These are phyloP conservation scores for Heliocidaris erythrogramma DNA, from an alignment of 35 echinoderm and acorn worm genomes.

Conservation along the genomic window DNA sequence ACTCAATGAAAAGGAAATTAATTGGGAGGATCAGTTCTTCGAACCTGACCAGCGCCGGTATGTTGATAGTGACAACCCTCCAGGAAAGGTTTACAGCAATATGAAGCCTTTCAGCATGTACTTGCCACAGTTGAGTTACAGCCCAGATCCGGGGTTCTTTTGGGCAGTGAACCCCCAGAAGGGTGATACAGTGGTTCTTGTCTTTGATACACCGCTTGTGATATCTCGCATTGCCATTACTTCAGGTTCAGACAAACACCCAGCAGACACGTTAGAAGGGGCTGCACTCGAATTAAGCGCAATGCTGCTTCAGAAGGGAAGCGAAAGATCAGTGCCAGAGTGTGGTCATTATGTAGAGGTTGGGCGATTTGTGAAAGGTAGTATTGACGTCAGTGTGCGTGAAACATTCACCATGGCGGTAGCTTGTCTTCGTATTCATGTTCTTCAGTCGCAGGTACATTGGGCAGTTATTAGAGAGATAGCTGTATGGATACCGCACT, in stretches of 20 bases:
- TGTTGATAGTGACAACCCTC: slow-evolving; percentile 75
- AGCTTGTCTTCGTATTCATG: slow-evolving; percentile 64
- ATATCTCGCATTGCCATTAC: slow-evolving; percentile 68
- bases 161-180: slow-evolving; percentile 79
- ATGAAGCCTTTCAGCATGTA: slow-evolving; percentile 95
- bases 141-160: slow-evolving; percentile 85
- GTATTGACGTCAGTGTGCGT: slow-evolving; percentile 65
- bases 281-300: slow-evolving; percentile 68
- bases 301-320: slow-evolving; percentile 12
- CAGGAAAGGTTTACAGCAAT: slow-evolving; percentile 75
- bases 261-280: slow-evolving; percentile 65
- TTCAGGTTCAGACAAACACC: slow-evolving; percentile 77
- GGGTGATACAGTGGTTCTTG: slow-evolving; percentile 64
- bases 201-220: slow-evolving; percentile 66
- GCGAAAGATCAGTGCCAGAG: slow-evolving; percentile 12
- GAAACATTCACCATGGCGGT: slow-evolving; percentile 45
- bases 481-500: slow-evolving; percentile 75
- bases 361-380: slow-evolving; percentile 67
- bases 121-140: slow-evolving; percentile 79
- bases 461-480: slow-evolving; percentile 89
- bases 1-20: slow-evolving; percentile 76
- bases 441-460: slow-evolving; percentile 67
- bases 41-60: slow-evolving; percentile 56
- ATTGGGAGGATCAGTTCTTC: slow-evolving; percentile 73
- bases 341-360: slow-evolving; percentile 73